Base-by-base conservation (phyloP, 2,797 vertebrate species). In the Labroides dimidiatus region DNA sequence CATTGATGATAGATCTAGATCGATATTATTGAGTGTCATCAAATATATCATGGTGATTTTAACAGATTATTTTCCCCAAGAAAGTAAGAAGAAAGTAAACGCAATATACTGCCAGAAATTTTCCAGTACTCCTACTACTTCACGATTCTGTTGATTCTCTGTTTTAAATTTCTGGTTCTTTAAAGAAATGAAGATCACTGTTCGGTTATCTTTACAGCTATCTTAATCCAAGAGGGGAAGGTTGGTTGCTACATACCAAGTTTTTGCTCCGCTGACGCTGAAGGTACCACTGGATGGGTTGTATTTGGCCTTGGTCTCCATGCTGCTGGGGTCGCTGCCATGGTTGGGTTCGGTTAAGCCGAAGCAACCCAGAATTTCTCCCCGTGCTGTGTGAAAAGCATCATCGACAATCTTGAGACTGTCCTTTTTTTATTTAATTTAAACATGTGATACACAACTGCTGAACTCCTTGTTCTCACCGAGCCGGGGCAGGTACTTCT, bases 281-380 rank as follows among this genome's bases (percentile, higher is more conserved):
- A 96, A 98, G 63, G 92, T 96, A 45, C 90, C 91, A 76, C 91
- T 93, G 57, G 92, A 92, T 0, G 93, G 77, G 80, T 96, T 96
- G 84, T 94, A 93, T 47, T 75, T 87, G 14, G 96, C 96, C 73
- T 90, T 93, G 10, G 96, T 96, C 84, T 97, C 96, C 96, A 98
- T 96, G 59, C 95, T 33, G 41, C 93, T 79, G 0, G 96, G 95
- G 72, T 97, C 96, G 50, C 96, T 97, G 59, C 96, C 96, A 0
- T 97, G 95, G 88, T 98, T 96, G 42, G 96, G 96, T 69, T 97
- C 96, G 0, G 96, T 96, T 74, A 97, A 90, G 14, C 96, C 96
- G 4, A 98, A 98, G 85, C 96, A 97, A 64, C 96, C 96, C 77
- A 97, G 41, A 53, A 96, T 86, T 82, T 97, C 96, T 69, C 96